Evolutionary conservation across 37 sponge, comb jelly and placozoan species (phyloP).

Genomic region (Aphrocallistes beatrix): DNA sequence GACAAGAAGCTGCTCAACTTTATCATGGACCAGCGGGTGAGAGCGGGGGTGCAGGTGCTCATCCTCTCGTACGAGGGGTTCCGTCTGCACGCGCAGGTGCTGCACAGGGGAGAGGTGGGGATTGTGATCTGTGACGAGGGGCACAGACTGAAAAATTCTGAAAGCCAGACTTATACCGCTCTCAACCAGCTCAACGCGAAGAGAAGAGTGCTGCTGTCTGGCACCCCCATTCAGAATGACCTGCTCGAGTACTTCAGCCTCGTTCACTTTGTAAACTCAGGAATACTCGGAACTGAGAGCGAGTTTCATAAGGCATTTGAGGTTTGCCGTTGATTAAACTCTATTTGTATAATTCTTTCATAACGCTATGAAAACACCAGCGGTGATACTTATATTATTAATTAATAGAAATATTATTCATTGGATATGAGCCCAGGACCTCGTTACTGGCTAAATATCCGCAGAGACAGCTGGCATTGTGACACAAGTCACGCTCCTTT

Average conservation of each 20-base stretch:
- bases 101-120: constrained; percentile 68
- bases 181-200: constrained; percentile 57
- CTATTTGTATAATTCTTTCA: not conserved
- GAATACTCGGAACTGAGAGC: constrained; percentile 63
- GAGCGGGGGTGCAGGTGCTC: constrained; percentile 52
- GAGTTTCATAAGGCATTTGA: constrained; percentile 2
- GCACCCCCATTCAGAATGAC: constrained; percentile 96
- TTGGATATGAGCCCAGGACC: too few species aligned
- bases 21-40: constrained; percentile 55
- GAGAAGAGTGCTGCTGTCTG: constrained; percentile 71
- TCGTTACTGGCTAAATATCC: too few species aligned
- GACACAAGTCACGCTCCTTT: too few species aligned
- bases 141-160: constrained; percentile 93
- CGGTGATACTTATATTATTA: too few species aligned
- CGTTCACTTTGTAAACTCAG: constrained; percentile 89
- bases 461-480: too few species aligned
- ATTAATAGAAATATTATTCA: too few species aligned
- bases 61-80: constrained; percentile 92
- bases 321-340: not conserved
- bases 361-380: too few species aligned
- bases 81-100: constrained; percentile 63
- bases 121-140: constrained; percentile 97
- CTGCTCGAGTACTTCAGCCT: constrained; percentile 94
- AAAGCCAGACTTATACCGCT: constrained; percentile 87
- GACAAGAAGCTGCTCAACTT: constrained; percentile 43